Evolutionary conservation across 2,888 invertebrate genomes (phyloP), one percentile per base, ranked within the genome.

Genomic region (Anoncus sp.): DNA sequence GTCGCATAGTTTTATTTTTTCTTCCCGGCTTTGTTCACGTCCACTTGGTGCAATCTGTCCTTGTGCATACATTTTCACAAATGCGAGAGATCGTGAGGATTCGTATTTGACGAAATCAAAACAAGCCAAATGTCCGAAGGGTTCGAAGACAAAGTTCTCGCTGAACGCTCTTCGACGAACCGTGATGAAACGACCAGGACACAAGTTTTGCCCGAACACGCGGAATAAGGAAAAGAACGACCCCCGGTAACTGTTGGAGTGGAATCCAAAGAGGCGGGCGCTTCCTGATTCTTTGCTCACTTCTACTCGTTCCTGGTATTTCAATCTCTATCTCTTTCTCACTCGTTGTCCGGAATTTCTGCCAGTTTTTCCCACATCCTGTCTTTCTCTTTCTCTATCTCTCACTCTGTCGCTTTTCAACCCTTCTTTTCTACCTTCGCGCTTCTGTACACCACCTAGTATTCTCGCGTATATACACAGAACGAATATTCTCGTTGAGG

Each of bases 71-170:
- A 49, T 72, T 10, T 72, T 10, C 20, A 2, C 31, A 20, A 22
- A 67, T 31, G 14, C n/a, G 20, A 14, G 16, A 38, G 38, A 9
- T 38, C 38, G 31, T n/a, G n/a, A 51, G 45, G 18, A 49, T 51
- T 67, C 5, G 38, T 51, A 59, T 73, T 73, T 69, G 45, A 53
- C 40, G 43, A 45, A 69, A 73, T 59, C 57, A 69, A 69, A 77
- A 73, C 69, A 69, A 65, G 35, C 45, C n/a, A 27, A 69, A 51
- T 31, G 72, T 55, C 55, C 22, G 22, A 16, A 18, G 35, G 38
- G 31, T 35, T 63, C 53, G 55, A 63, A n/a, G n/a, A n/a, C 40
- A 55, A 73, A 73, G 66, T 73, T 51, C 22, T 73, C 63, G 59
- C 45, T 49, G 43, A 59, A 45, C n/a, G 73, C 59, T 63, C n/a